phyloP scores from a whole-genome alignment of 2,888 invertebrate genomes.

The Eupeodes latifasciatus region DNA sequence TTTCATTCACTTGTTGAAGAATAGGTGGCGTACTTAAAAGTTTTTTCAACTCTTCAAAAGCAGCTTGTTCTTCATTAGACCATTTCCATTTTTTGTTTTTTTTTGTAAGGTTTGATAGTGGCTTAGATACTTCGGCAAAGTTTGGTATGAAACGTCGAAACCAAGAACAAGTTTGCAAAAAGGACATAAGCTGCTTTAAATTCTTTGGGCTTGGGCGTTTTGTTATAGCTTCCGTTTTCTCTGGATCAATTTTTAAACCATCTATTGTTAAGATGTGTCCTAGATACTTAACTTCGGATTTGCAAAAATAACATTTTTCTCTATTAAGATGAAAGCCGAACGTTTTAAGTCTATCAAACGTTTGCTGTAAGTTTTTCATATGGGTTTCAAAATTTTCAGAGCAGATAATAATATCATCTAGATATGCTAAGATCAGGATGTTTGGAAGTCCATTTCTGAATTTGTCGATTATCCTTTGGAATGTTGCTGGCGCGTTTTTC shows the following conservation, averaged over 20 bases:
- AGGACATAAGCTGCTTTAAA: slow-evolving; percentile 4
- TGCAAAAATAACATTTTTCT: slow-evolving; percentile 74
- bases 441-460: too few relatives aligned
- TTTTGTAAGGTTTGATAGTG: slow-evolving; percentile 6
- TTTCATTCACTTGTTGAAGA: slow-evolving; percentile 8
- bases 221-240: slow-evolving; percentile 1
- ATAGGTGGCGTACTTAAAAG: slow-evolving; percentile 11
- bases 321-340: slow-evolving; percentile 43
- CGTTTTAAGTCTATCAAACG: slow-evolving; percentile 1
- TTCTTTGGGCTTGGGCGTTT: slow-evolving; percentile 12
- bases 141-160: background rate
- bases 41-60: slow-evolving; percentile 5
- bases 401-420: too few relatives aligned
- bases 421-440: too few relatives aligned
- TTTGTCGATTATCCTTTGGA: background rate
- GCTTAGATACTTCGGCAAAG: background rate
- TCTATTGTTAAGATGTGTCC: slow-evolving; percentile 7
- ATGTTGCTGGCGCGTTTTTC: background rate
- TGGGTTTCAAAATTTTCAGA: too few relatives aligned
- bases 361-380: too few relatives aligned
- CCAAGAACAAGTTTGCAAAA: slow-evolving; percentile 7
- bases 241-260: slow-evolving; percentile 3
- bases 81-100: slow-evolving; percentile 13
- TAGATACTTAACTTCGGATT: slow-evolving; percentile 6
- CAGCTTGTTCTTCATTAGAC: slow-evolving; percentile 3